Evolutionary conservation across 1,140 invertebrate species (phyloP).

Genomic region (Ceratina japonica): DNA sequence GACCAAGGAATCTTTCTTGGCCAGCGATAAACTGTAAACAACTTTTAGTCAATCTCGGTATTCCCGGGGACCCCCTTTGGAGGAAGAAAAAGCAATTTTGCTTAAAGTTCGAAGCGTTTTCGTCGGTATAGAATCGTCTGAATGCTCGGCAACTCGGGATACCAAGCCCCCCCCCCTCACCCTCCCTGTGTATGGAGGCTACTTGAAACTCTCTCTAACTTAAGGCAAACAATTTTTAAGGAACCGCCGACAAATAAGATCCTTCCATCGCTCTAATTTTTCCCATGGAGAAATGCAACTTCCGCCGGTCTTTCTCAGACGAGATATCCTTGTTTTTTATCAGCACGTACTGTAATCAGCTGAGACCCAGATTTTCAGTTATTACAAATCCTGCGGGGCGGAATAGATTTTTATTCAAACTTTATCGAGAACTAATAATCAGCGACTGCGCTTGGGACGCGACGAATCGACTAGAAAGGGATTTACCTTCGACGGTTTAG

Average conservation of each 20-base stretch:
- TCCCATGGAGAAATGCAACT: not conserved
- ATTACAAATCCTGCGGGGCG: not conserved
- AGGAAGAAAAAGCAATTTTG: constrained; percentile 46
- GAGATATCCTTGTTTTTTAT: not conserved
- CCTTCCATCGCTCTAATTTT: constrained; percentile 38
- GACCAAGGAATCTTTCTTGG: constrained; percentile 5
- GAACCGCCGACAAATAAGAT: constrained; percentile 37
- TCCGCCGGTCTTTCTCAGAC: not conserved
- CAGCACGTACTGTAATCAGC: not conserved
- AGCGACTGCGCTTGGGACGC: no score
- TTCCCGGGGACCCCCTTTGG: constrained; percentile 2
- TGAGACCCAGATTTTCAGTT: no score
- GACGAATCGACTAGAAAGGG: not conserved
- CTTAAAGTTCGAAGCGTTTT: constrained; percentile 45
- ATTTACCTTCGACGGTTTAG: not conserved
- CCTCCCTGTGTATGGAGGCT: constrained; percentile 19
- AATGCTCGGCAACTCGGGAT: not conserved
- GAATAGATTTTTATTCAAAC: not conserved
- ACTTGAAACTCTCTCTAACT: constrained; percentile 38
- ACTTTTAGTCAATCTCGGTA: constrained; percentile 45
- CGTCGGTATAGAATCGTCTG: constrained; percentile 28
- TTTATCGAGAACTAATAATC: no score
- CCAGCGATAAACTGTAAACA: constrained; percentile 48
- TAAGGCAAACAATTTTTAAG: constrained; percentile 35
- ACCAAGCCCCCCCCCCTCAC: not conserved